Percentiles rank a stretch among this genome's conserved stretches.
phyloP scores from a whole-genome alignment of 2,797 vertebrate species.

The Gallinago solitaria region DNA sequence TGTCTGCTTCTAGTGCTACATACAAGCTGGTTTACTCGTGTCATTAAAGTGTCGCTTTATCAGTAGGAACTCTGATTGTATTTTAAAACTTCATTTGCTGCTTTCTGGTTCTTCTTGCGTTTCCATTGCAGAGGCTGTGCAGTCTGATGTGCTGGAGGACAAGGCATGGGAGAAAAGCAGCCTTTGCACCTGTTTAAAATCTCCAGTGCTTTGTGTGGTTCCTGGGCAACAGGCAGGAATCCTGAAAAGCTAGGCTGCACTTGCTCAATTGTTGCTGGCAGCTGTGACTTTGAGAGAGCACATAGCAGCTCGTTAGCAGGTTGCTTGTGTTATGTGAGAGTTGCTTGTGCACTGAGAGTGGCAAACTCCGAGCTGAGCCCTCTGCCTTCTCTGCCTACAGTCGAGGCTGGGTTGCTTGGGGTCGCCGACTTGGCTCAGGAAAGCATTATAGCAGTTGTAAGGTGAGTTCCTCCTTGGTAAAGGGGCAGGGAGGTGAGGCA shows the following conservation, averaged over 20 bases:
- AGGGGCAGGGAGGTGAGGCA: slow-evolving; percentile 18
- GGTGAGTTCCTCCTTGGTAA: slow-evolving; percentile 5
- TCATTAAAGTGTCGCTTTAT: neutral
- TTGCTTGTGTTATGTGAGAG: slow-evolving; percentile 63
- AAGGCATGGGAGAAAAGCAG: slow-evolving; percentile 45
- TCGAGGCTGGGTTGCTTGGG: neutral
- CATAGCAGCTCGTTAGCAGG: slow-evolving; percentile 71
- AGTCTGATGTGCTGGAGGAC: neutral
- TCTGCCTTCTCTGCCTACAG: neutral
- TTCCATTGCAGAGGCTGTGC: slow-evolving; percentile 18
- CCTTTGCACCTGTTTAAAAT: slow-evolving; percentile 77
- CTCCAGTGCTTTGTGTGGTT: slow-evolving; percentile 71
- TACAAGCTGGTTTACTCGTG: neutral
- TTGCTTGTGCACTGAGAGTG: slow-evolving; percentile 58
- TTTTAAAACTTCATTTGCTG: slow-evolving; percentile 59
- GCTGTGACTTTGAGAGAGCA: slow-evolving; percentile 65
- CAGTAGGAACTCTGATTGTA: neutral
- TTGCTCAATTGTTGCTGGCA: slow-evolving; percentile 74
- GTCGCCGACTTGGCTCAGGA: neutral
- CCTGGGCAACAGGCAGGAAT: slow-evolving; percentile 78
- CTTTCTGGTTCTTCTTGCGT: neutral
- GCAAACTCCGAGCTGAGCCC: slow-evolving; percentile 32
- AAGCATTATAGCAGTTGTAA: neutral
- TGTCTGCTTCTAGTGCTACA: neutral
- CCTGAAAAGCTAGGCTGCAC: slow-evolving; percentile 77